Conservation (phyloP, 2,113 vertebrate genomes). For the Myodes glareolus region DNA sequence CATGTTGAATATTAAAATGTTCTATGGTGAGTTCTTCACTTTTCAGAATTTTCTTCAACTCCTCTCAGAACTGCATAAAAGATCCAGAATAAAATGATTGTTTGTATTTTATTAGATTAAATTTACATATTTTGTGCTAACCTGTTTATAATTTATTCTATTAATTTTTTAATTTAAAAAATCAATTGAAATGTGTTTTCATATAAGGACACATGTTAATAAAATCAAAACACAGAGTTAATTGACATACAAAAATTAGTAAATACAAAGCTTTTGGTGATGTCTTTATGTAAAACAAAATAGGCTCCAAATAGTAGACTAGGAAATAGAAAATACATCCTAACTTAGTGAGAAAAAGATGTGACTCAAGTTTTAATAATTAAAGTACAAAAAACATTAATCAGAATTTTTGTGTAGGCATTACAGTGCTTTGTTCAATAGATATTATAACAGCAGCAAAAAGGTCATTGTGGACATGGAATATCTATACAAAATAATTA, state of each 20-base stretch:
- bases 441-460: not conserved
- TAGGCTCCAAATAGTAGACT: not conserved
- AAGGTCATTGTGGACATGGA: not conserved
- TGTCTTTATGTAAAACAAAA: not conserved
- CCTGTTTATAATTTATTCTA: not conserved
- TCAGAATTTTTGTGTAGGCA: not conserved
- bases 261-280: too few relatives aligned
- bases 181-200: not conserved
- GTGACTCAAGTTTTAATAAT: not conserved
- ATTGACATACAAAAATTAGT: not conserved
- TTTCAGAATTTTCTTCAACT: too few relatives aligned
- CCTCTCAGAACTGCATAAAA: not conserved
- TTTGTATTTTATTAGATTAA: not conserved
- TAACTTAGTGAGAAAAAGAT: not conserved
- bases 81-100: not conserved
- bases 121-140: not conserved
- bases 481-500: not conserved
- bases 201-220: not conserved
- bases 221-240: not conserved
- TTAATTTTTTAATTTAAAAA: not conserved
- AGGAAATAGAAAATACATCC: too few relatives aligned
- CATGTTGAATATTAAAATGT: not conserved
- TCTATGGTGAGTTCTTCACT: not conserved
- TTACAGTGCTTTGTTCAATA: too few relatives aligned
- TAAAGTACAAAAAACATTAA: not conserved